Percentiles rank a stretch among this genome's conserved stretches.
phyloP scores from a whole-genome alignment of 2,888 invertebrate genomes.

The Steromphala cineraria region DNA sequence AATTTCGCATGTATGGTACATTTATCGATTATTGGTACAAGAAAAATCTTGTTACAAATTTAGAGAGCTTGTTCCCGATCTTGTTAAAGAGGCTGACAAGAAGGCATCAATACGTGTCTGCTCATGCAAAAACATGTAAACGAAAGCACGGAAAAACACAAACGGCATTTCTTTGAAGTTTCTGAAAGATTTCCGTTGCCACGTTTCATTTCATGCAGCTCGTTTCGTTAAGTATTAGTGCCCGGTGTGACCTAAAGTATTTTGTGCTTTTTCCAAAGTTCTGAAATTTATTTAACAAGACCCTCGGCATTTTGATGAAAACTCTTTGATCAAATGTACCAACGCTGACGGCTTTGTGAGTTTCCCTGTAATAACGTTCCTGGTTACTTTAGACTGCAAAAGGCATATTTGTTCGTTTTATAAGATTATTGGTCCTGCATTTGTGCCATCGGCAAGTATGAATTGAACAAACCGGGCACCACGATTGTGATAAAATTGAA shows the following conservation, averaged over 20 bases:
- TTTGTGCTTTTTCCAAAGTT: neutral
- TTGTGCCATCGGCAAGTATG: too few species aligned
- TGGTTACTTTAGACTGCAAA: too few species aligned
- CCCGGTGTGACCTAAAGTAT: too few species aligned
- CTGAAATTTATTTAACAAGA: neutral
- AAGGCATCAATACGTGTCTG: neutral
- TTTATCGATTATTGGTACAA: neutral
- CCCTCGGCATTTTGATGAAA: neutral
- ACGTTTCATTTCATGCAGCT: neutral
- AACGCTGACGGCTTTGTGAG: too few species aligned
- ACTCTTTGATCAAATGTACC: too few species aligned
- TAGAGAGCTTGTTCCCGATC: neutral
- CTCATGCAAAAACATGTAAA: neutral
- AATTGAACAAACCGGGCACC: too few species aligned
- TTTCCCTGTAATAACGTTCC: too few species aligned
- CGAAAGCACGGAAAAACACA: neutral
- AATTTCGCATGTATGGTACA: neutral
- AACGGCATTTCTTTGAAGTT: neutral
- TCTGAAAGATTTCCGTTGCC: neutral
- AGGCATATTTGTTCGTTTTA: too few species aligned
- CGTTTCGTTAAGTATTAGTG: neutral
- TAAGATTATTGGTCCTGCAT: too few species aligned
- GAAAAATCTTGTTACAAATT: slow-evolving; percentile 9
- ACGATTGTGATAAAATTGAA: too few species aligned
- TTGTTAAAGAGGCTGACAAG: neutral